A percentile compares a stretch with the other conserved stretches of the same genome.
Evolutionary conservation across 2,797 vertebrate genomes (phyloP).

Genomic region (Xerus rutilus): DNA sequence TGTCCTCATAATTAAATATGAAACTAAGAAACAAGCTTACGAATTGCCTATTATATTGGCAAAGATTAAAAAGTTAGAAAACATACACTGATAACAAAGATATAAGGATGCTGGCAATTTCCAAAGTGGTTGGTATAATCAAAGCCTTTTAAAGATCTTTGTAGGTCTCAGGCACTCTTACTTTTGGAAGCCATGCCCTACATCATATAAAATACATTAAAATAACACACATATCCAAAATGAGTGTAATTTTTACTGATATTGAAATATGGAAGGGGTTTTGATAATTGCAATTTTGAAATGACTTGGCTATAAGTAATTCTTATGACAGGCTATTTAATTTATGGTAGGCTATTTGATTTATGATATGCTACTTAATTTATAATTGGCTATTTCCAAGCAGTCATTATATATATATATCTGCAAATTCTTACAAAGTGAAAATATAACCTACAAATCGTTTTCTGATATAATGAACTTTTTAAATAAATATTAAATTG

Average conservation of each 20-base stretch:
- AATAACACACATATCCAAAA: background rate
- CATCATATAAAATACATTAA: background rate
- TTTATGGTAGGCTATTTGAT: conserved; percentile 46
- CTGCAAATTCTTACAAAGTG: conserved; percentile 50
- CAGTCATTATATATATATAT: background rate
- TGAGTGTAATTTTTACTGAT: conserved; percentile 32
- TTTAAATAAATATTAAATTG: background rate
- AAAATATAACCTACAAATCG: conserved; percentile 52
- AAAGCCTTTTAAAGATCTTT: background rate
- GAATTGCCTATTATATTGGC: background rate
- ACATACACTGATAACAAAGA: background rate
- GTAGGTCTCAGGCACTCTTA: background rate
- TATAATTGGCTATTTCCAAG: conserved; percentile 48
- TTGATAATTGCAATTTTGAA: conserved; percentile 35
- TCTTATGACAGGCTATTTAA: conserved; percentile 31
- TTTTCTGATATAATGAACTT: conserved; percentile 50
- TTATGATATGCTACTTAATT: conserved; percentile 25
- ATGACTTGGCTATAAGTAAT: conserved; percentile 12
- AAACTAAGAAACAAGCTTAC: background rate
- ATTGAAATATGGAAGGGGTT: conserved; percentile 44
- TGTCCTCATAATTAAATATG: background rate
- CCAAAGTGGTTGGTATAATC: background rate
- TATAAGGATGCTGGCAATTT: background rate
- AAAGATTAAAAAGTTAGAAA: conserved; percentile 36
- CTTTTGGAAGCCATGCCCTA: background rate